A percentile compares a stretch with the other conserved stretches of the same genome.
Conservation (phyloP, 2,113 vertebrate genomes). For the Penelope pileata region DNA sequence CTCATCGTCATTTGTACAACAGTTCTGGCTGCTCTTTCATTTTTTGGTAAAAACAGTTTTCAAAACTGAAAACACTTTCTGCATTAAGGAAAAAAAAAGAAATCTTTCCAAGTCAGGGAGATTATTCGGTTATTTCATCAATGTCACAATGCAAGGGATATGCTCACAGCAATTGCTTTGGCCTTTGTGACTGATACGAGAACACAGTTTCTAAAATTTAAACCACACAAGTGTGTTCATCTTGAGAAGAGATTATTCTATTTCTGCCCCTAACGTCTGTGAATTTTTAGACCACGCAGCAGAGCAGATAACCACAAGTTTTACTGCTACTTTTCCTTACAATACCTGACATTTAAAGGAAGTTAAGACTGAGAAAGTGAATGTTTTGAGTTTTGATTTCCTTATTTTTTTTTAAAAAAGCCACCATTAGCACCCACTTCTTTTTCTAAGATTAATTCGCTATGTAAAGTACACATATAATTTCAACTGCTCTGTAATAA, state of each 20-base stretch:
- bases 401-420: background rate
- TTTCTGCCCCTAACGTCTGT: background rate
- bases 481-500: background rate
- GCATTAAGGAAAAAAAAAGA: background rate
- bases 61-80: background rate
- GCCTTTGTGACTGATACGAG: background rate
- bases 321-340: background rate
- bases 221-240: background rate
- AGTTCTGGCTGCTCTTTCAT: background rate
- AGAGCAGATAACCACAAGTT: background rate
- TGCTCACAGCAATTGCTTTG: background rate
- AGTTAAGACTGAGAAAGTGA: background rate
- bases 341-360: background rate
- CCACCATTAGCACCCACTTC: background rate
- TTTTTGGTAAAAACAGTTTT: background rate
- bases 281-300: background rate
- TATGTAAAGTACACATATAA: background rate
- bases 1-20: background rate
- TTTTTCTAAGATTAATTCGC: background rate
- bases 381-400: background rate
- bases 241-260: background rate
- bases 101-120: background rate
- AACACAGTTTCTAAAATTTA: background rate
- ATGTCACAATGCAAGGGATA: background rate
- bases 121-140: background rate